phyloP scores from a whole-genome alignment of 2,113 vertebrate genomes.

The Podilymbus podiceps region DNA sequence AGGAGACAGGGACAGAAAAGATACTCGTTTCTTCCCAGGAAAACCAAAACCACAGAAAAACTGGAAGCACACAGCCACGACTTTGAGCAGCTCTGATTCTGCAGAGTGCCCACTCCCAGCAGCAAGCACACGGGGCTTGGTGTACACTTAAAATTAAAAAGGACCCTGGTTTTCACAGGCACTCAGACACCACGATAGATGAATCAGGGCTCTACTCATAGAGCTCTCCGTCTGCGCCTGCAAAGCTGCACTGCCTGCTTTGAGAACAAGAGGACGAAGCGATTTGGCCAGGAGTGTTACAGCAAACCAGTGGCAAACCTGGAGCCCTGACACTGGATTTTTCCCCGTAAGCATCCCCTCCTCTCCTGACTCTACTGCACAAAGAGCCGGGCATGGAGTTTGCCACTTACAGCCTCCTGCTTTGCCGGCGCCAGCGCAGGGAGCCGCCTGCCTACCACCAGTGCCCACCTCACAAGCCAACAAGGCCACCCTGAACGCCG shows the following conservation, averaged over 20 bases:
- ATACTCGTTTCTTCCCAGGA: neutral
- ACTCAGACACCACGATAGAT: neutral
- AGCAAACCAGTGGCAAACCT: neutral
- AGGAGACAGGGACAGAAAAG: neutral
- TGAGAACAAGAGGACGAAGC: neutral
- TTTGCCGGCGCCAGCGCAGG: neutral
- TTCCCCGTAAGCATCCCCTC: neutral
- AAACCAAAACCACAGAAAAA: neutral
- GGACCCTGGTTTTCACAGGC: neutral
- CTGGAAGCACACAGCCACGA: neutral
- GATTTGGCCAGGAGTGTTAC: neutral
- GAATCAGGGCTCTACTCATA: neutral
- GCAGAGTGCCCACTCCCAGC: neutral
- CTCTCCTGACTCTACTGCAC: neutral
- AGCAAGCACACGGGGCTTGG: neutral
- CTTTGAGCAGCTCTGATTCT: neutral
- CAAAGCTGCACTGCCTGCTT: neutral
- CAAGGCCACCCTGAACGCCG: neutral
- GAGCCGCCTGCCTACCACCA: neutral
- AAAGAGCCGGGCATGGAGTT: neutral
- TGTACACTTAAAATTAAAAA: neutral
- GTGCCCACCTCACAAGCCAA: neutral
- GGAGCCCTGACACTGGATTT: neutral
- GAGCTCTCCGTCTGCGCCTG: neutral
- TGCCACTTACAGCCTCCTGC: neutral